A percentile compares a stretch with the other conserved stretches of the same genome.
These are phyloP conservation scores for Tholera decimalis DNA, from an alignment of 2,888 invertebrate genomes.

Conservation along the genomic window DNA sequence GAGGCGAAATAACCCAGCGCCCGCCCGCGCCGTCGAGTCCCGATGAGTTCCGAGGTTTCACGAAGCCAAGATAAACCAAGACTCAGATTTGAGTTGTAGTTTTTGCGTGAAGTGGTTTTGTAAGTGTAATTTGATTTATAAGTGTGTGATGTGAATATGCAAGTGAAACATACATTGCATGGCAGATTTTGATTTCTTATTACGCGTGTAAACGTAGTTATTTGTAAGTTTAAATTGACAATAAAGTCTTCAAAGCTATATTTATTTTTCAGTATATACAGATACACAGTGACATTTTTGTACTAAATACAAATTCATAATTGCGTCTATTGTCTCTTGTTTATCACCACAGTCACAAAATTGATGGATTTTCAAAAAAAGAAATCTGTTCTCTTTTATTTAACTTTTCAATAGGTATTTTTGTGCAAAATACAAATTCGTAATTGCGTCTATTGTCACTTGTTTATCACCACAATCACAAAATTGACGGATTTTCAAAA, in stretches of 20 bases:
- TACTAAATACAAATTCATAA: too few relatives aligned
- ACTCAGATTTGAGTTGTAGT: slow-evolving; percentile 43
- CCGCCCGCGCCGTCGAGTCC: slow-evolving; percentile 31
- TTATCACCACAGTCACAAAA: too few relatives aligned
- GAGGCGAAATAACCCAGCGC: slow-evolving; percentile 26
- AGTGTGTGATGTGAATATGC: slow-evolving; percentile 34
- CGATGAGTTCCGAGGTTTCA: slow-evolving; percentile 38
- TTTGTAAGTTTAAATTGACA: background rate
- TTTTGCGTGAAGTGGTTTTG: slow-evolving; percentile 45
- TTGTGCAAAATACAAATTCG: too few relatives aligned
- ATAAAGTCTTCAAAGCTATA: background rate
- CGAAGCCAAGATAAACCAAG: slow-evolving; percentile 52
- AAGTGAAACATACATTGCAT: slow-evolving; percentile 3
- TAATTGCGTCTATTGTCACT: too few relatives aligned
- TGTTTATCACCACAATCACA: too few relatives aligned
- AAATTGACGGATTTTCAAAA: too few relatives aligned
- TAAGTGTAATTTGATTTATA: slow-evolving; percentile 45
- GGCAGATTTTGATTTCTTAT: background rate
- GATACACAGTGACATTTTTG: background rate
- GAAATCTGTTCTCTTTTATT: too few relatives aligned
- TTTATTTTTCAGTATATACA: background rate
- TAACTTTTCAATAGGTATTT: too few relatives aligned
- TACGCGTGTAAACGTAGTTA: background rate
- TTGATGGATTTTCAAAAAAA: too few relatives aligned
- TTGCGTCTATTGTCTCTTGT: too few relatives aligned